Conservation (phyloP, 2,113 vertebrate species). For the Nesogale talazaci region DNA sequence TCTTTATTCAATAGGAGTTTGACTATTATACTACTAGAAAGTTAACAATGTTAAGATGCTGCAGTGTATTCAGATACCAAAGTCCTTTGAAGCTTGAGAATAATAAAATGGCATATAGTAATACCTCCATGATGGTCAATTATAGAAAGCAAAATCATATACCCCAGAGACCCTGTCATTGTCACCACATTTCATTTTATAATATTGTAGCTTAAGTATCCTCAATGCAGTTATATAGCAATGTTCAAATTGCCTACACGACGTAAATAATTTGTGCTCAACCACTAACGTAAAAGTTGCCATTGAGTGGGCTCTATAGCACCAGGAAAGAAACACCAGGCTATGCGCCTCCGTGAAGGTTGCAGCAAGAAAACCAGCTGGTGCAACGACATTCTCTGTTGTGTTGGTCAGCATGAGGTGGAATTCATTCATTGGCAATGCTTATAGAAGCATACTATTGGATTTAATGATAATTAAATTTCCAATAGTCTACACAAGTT, state of each 20-base stretch:
- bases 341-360: background rate
- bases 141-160: slow-evolving; percentile 30
- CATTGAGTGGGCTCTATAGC: background rate
- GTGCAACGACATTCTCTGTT: background rate
- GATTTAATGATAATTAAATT: slow-evolving; percentile 11
- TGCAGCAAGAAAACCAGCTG: background rate
- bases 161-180: background rate
- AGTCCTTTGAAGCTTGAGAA: background rate
- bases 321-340: background rate
- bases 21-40: slow-evolving; percentile 48
- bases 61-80: background rate
- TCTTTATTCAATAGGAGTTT: slow-evolving; percentile 12
- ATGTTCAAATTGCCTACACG: background rate
- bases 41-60: slow-evolving; percentile 27
- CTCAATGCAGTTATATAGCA: background rate
- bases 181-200: slow-evolving; percentile 13
- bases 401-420: background rate
- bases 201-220: background rate
- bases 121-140: background rate
- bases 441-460: background rate
- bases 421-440: background rate
- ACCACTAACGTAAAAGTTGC: background rate
- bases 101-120: slow-evolving; percentile 18
- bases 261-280: background rate
- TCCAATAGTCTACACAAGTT: background rate